A percentile compares a stretch with the other conserved stretches of the same genome.
phyloP scores from a whole-genome alignment of 92 coral and sea anemone genomes.

The Chrysogorgia sp. region DNA sequence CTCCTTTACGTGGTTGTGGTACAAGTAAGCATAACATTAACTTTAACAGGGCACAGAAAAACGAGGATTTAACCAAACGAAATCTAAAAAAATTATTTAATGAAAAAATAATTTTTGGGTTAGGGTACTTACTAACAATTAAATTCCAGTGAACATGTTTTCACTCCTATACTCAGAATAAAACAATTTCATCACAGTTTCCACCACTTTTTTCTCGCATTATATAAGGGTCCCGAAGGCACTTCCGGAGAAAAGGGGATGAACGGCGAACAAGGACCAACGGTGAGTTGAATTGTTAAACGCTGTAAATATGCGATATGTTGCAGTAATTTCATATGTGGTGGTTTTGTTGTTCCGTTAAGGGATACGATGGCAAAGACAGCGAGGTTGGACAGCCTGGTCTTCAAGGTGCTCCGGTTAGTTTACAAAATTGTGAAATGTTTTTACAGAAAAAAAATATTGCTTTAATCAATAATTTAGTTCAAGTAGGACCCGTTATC shows the following conservation, averaged over 20 bases:
- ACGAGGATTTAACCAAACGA: too few relatives aligned
- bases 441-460: too few relatives aligned
- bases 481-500: too few relatives aligned
- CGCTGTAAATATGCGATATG: not conserved
- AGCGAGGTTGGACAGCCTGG: constrained; percentile 6
- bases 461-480: too few relatives aligned
- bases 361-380: constrained; percentile 29
- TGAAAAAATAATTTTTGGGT: too few relatives aligned
- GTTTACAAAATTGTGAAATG: not conserved
- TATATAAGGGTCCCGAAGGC: constrained; percentile 19
- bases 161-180: not conserved
- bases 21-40: too few relatives aligned
- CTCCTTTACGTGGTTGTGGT: too few relatives aligned
- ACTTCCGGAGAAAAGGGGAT: constrained; percentile 6
- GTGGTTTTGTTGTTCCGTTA: not conserved
- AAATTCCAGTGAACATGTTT: too few relatives aligned
- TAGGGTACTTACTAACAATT: too few relatives aligned
- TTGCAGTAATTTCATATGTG: not conserved
- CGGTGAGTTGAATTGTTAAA: not conserved
- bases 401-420: constrained; percentile 20
- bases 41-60: too few relatives aligned
- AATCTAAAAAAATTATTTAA: too few relatives aligned
- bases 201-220: not conserved
- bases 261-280: constrained; percentile 1
- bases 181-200: not conserved